Percentiles rank a stretch among this genome's conserved stretches.
These are phyloP conservation scores for Leptinotarsa undecemlineata DNA, from an alignment of 1,140 invertebrate species.

Conservation along the genomic window DNA sequence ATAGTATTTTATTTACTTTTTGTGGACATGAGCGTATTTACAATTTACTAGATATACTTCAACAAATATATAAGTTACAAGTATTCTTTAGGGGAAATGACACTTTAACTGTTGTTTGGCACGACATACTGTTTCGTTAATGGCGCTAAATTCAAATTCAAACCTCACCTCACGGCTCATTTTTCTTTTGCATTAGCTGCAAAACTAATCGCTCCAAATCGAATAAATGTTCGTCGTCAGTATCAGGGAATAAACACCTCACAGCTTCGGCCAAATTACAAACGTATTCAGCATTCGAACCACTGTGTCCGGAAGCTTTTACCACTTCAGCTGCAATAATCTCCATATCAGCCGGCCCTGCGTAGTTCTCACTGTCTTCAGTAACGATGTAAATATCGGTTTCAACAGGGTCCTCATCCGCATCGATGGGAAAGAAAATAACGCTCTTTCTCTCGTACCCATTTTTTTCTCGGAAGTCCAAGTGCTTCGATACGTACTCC, in stretches of 20 bases:
- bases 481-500: slow-evolving; percentile 73
- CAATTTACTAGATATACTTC: no score
- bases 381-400: slow-evolving; percentile 84
- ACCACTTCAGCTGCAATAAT: slow-evolving; percentile 80
- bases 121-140: no score
- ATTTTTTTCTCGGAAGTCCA: slow-evolving; percentile 89
- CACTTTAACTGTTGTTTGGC: no score
- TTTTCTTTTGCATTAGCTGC: slow-evolving; percentile 15
- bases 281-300: slow-evolving; percentile 86
- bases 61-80: no score
- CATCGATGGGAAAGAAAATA: slow-evolving; percentile 58
- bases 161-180: no score
- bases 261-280: slow-evolving; percentile 82
- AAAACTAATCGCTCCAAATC: slow-evolving; percentile 65
- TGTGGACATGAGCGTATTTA: no score
- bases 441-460: slow-evolving; percentile 76
- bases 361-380: slow-evolving; percentile 77
- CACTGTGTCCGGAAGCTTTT: slow-evolving; percentile 77
- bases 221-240: slow-evolving; percentile 76
- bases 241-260: slow-evolving; percentile 70
- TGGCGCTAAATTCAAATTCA: no score
- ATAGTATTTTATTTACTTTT: no score
- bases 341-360: slow-evolving; percentile 72
- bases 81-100: no score
- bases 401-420: no score